Evolutionary conservation across 2,113 vertebrate species (phyloP).

Genomic region (Psephotus haematonotus): DNA sequence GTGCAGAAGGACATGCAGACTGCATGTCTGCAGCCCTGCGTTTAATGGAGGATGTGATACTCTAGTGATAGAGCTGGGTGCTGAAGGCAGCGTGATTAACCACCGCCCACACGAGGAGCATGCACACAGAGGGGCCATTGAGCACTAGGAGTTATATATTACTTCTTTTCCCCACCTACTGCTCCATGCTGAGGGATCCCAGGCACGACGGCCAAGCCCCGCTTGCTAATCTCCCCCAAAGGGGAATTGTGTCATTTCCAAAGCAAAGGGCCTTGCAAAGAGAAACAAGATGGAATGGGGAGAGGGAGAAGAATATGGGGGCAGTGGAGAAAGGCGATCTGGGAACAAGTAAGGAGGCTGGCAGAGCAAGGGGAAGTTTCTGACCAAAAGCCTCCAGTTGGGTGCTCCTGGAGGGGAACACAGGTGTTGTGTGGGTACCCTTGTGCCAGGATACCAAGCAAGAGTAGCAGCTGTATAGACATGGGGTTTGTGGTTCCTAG

Average conservation of each 20-base stretch:
- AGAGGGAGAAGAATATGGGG: background rate
- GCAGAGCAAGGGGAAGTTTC: background rate
- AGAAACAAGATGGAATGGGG: background rate
- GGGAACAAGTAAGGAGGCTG: background rate
- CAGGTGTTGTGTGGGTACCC: background rate
- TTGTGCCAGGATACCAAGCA: background rate
- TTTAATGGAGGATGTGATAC: background rate
- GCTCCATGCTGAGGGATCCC: background rate
- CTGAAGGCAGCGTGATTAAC: background rate
- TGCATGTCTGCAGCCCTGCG: accelerated
- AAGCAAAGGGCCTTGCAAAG: background rate
- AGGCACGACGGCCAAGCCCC: background rate
- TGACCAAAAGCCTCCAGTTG: background rate
- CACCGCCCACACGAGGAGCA: background rate
- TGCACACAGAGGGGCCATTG: background rate
- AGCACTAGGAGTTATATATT: background rate
- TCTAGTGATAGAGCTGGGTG: background rate
- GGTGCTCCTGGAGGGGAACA: accelerated
- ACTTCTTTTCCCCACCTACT: background rate
- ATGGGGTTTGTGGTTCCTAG: background rate
- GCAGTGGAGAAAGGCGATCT: background rate
- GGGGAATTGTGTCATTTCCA: background rate
- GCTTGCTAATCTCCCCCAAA: background rate
- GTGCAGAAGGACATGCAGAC: background rate
- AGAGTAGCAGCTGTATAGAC: background rate